Conservation (phyloP, 2,113 vertebrate genomes). For the Ciconia maguari region DNA sequence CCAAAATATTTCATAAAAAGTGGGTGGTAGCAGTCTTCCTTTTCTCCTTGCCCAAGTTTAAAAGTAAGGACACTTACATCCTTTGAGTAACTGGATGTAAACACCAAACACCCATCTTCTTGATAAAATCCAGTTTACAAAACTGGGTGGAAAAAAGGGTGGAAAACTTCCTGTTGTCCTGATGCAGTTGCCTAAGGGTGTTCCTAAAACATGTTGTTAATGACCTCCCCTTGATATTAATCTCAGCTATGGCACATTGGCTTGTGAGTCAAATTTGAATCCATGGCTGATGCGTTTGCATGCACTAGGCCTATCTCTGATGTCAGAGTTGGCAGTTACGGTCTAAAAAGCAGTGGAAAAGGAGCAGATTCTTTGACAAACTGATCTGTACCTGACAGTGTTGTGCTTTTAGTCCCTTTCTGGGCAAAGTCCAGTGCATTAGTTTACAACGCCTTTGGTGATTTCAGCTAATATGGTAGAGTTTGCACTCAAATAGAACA, state of each 20-base stretch:
- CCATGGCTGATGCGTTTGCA: neutral
- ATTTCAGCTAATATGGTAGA: neutral
- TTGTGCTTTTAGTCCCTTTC: neutral
- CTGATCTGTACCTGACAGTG: neutral
- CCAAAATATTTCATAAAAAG: neutral
- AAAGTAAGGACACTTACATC: neutral
- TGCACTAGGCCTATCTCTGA: neutral
- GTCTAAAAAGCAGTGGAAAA: neutral
- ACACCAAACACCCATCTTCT: neutral
- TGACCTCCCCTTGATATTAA: neutral
- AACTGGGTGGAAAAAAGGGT: neutral
- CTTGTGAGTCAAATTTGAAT: neutral
- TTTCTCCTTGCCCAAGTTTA: neutral
- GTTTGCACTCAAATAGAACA: neutral
- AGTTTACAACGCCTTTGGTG: neutral
- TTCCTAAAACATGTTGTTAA: neutral
- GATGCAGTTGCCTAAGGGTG: neutral
- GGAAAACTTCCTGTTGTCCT: neutral
- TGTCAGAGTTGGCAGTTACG: neutral
- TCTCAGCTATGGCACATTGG: neutral
- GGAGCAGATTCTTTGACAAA: neutral
- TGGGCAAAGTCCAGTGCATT: neutral
- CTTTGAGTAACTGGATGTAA: neutral
- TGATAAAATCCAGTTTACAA: neutral
- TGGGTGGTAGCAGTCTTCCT: neutral